Evolutionary conservation across 2,888 invertebrate species (phyloP), one percentile per base, ranked within the genome.

Genomic region (Sinodicranocentrus sp.): DNA sequence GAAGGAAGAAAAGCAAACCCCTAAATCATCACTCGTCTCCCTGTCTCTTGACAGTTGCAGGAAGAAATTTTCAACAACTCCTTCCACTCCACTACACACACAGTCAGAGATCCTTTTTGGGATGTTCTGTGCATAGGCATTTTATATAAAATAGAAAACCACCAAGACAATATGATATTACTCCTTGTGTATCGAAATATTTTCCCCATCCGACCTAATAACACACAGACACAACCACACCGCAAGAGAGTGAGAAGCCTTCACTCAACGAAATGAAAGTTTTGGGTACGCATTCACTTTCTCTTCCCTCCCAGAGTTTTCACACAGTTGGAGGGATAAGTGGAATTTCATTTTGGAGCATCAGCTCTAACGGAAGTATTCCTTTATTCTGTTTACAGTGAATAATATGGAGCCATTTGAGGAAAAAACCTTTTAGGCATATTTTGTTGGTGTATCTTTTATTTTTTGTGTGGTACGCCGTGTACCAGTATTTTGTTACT

Each of bases 321-420:
- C 25, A 6, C n/a, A 15, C 17, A 48, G 17, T 39, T 23, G 52
- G 48, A 26, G 26, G 21, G 68, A 44, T 48, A 68, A 68, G 26
- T 68, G 68, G 68, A 68, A 68, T 68, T 68, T 68, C 26, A 68
- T 48, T 52, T 26, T 8, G 8, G 10, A 28, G 13, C 57, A 25
- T n/a, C 19, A 21, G 68, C 68, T 19, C 6, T 48, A 48, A 68
- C 15, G 43, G 43, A 43, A 43, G 43, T 33, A 65, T 39, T 43
- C 43, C 65, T 43, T 33, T 33, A 33, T n/a, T n/a, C n/a, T 33
- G 33, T 33, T 33, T 33, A 33, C 33, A 3, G 10, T n/a, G n/a
- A n/a, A n/a, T n/a, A 33, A 52, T n/a, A 52, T 52, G 19, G n/a
- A 52, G n/a, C 2, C 8, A 15, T 52, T 52, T 52, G 19, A 15